Evolutionary conservation across 2,888 invertebrate genomes (phyloP).

Genomic region (Dryobota labecula): DNA sequence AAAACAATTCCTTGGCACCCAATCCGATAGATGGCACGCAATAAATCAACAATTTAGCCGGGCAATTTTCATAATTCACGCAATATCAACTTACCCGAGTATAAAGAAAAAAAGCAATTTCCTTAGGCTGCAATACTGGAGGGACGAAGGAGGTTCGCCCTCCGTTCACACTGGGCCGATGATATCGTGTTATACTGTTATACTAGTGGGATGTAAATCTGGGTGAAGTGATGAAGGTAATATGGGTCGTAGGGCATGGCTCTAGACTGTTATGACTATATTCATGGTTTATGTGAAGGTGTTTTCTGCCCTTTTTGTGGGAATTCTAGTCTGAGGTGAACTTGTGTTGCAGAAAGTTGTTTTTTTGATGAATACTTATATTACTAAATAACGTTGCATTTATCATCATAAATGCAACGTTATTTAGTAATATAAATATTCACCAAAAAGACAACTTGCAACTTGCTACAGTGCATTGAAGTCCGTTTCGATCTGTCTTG

Average conservation of each 20-base stretch:
- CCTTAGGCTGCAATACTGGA: conserved; percentile 85
- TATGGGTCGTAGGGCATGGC: conserved; percentile 51
- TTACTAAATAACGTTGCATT: background rate
- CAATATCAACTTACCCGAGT: conserved; percentile 88
- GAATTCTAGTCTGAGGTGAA: conserved; percentile 3
- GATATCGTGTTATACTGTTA: conserved; percentile 52
- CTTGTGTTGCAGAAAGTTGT: background rate
- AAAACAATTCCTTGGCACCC: conserved; percentile 73
- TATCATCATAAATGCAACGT: no score
- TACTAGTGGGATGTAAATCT: conserved; percentile 59
- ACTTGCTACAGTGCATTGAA: background rate
- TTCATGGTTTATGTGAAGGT: conserved; percentile 48
- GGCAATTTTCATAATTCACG: conserved; percentile 90
- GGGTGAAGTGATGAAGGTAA: conserved; percentile 58
- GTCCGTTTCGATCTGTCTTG: no score
- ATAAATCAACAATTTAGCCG: conserved; percentile 89
- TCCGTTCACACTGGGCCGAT: conserved; percentile 74
- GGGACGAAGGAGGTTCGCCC: conserved; percentile 75
- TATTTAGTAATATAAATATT: no score
- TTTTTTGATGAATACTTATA: background rate
- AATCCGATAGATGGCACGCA: conserved; percentile 77
- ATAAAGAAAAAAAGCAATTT: conserved; percentile 90
- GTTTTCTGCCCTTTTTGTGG: conserved; percentile 33
- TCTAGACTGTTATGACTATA: conserved; percentile 48
- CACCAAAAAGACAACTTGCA: no score